Conservation (phyloP, 1,140 invertebrate species). For the Chrysoperla carnea region DNA sequence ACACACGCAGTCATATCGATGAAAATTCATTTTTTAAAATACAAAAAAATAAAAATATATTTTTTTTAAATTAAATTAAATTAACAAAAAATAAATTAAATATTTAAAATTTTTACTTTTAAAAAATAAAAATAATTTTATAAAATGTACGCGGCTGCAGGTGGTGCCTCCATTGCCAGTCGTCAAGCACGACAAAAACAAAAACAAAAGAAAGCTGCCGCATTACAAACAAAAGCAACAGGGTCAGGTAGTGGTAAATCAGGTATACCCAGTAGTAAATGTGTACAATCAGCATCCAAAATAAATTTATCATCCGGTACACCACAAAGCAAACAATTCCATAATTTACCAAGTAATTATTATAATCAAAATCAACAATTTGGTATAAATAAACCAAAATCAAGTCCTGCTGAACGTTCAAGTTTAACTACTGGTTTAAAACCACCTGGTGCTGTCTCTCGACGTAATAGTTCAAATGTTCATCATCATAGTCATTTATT, state of each 20-base stretch:
- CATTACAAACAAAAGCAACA: constrained; percentile 12
- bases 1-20: no score
- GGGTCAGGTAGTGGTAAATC: constrained; percentile 24
- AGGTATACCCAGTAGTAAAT: constrained; percentile 9
- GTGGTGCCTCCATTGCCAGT: constrained; percentile 50
- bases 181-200: constrained; percentile 39
- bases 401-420: background rate
- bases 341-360: constrained; percentile 28
- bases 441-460: constrained; percentile 15
- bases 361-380: background rate
- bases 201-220: constrained; percentile 19
- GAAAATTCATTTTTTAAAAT: background rate
- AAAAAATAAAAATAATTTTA: background rate
- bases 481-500: constrained; percentile 22
- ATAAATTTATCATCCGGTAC: constrained; percentile 13
- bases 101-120: background rate
- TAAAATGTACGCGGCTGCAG: constrained; percentile 55
- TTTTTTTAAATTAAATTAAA: background rate
- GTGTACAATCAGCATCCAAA: constrained; percentile 6
- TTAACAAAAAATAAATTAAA: background rate
- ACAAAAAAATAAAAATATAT: background rate
- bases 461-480: constrained; percentile 20
- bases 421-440: constrained; percentile 7
- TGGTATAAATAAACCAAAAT: background rate
- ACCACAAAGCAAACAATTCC: constrained; percentile 30